phyloP scores from a whole-genome alignment of 2,113 vertebrate species.

The Vulpes ferrilata region DNA sequence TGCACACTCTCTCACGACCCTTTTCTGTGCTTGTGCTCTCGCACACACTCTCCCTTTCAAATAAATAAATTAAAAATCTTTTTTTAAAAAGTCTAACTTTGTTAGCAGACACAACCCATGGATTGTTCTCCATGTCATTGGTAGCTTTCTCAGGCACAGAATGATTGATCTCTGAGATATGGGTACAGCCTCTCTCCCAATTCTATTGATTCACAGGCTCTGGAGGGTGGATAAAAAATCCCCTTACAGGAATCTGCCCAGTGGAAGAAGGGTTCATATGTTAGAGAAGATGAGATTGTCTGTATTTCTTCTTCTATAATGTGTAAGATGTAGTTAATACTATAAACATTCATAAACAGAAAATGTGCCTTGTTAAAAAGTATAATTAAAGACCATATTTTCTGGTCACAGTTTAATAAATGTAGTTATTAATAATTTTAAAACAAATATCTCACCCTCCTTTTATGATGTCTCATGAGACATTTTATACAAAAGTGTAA shows the following conservation, averaged over 20 bases:
- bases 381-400: not conserved
- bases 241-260: not conserved
- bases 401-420: not conserved
- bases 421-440: not conserved
- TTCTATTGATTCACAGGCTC: not conserved
- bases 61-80: not conserved
- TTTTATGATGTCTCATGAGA: not conserved
- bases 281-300: not conserved
- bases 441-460: not conserved
- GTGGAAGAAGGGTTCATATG: not conserved
- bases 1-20: not conserved
- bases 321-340: not conserved
- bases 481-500: not conserved
- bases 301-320: not conserved
- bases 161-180: not conserved
- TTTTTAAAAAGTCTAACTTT: not conserved
- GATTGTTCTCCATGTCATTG: not conserved
- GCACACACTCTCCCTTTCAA: not conserved
- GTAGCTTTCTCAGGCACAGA: not conserved
- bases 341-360: constrained; percentile 15
- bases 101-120: not conserved
- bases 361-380: not conserved
- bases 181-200: not conserved
- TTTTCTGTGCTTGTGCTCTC: not conserved
- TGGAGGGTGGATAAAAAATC: not conserved